Percentiles rank a stretch among this genome's conserved stretches.
phyloP scores from a whole-genome alignment of 2,113 vertebrate genomes.

The Notothenia rossii region DNA sequence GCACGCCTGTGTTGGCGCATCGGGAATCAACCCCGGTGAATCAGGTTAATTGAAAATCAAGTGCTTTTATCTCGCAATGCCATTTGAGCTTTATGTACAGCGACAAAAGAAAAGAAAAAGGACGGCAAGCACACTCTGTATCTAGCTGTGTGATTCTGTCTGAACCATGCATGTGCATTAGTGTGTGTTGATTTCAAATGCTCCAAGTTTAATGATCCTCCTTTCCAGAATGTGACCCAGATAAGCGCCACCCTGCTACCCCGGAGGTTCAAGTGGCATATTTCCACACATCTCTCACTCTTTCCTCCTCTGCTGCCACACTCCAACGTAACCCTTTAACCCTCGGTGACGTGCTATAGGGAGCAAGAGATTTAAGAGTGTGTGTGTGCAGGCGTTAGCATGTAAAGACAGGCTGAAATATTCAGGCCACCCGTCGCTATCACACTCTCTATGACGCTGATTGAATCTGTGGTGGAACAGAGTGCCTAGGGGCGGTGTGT shows the following conservation, averaged over 20 bases:
- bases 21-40: conserved; percentile 51
- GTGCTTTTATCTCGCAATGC: conserved; percentile 51
- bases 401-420: conserved; percentile 32
- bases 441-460: not conserved
- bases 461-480: not conserved
- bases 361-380: not conserved
- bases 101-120: not conserved
- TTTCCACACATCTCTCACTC: conserved; percentile 42
- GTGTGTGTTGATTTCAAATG: conserved; percentile 55
- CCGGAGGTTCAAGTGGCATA: conserved; percentile 47
- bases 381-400: not conserved
- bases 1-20: conserved; percentile 3
- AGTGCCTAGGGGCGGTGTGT: not conserved
- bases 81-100: conserved; percentile 29
- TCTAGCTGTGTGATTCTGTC: conserved; percentile 12
- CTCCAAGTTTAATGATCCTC: conserved; percentile 58
- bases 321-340: conserved; percentile 10
- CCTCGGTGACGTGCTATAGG: not conserved
- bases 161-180: conserved; percentile 42
- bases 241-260: conserved; percentile 45
- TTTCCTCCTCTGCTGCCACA: conserved; percentile 20
- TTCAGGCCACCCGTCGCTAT: conserved; percentile 4
- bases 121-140: not conserved
- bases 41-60: conserved; percentile 72
- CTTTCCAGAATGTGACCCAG: conserved; percentile 66